Conservation (phyloP, 1,140 invertebrate species). For the Tachypleus tridentatus region DNA sequence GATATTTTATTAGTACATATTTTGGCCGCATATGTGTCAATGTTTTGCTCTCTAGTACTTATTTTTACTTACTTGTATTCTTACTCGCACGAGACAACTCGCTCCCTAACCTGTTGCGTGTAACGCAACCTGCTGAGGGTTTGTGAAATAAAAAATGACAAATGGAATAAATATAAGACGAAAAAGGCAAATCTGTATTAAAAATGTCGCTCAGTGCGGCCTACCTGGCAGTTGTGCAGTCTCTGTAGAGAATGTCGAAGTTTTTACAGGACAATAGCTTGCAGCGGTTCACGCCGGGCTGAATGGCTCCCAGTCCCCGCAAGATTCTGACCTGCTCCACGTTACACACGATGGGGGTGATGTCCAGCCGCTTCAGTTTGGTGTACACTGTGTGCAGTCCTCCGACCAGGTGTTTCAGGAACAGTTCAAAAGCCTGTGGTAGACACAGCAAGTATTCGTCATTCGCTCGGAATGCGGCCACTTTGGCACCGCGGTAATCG, state of each 20-base stretch:
- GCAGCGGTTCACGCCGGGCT: conserved; percentile 97
- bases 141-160: too few relatives aligned
- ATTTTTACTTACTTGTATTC: too few relatives aligned
- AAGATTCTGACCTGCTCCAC: conserved; percentile 98
- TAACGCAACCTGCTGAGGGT: too few relatives aligned
- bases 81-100: too few relatives aligned
- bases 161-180: too few relatives aligned
- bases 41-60: too few relatives aligned
- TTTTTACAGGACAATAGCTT: conserved; percentile 97
- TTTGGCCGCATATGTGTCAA: too few relatives aligned
- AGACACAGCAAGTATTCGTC: conserved; percentile 96
- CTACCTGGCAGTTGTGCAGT: conserved; percentile 99
- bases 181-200: too few relatives aligned
- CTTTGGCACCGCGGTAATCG: conserved; percentile 90
- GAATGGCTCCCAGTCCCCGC: conserved; percentile 91
- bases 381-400: conserved; percentile 98
- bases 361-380: conserved; percentile 95
- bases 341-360: conserved; percentile 96
- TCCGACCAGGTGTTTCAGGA: conserved; percentile 95
- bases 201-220: conserved; percentile 19
- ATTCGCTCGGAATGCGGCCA: conserved; percentile 93
- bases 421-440: conserved; percentile 96
- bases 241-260: conserved; percentile 96
- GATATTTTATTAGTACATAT: too few relatives aligned
- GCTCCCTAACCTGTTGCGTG: too few relatives aligned